Conservation (phyloP, 2,888 invertebrate genomes). For the Chironomus riparius region DNA sequence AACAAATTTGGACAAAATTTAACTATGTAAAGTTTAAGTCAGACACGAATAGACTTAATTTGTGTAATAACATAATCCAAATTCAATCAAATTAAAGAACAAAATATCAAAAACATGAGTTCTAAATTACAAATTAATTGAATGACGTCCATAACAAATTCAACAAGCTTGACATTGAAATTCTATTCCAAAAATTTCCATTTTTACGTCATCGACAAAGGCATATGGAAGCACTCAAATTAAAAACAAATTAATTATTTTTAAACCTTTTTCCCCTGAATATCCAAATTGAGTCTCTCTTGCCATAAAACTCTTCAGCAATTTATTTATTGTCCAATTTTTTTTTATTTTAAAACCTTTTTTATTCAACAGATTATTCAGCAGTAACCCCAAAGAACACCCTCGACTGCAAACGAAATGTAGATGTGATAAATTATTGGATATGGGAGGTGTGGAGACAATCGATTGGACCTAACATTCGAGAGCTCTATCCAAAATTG, state of each 20-base stretch:
- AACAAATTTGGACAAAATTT: no score
- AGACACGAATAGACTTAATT: no score
- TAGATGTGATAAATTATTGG: conserved; percentile 47
- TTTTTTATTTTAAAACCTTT: not conserved
- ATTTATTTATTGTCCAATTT: no score
- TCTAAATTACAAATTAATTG: no score
- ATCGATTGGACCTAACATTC: conserved; percentile 50
- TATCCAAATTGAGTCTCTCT: not conserved
- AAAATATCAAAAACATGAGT: no score
- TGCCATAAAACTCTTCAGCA: not conserved
- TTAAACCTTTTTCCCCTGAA: not conserved
- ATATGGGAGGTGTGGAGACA: conserved; percentile 61
- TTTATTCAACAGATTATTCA: conserved; percentile 7
- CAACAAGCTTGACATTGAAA: no score
- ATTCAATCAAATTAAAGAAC: no score
- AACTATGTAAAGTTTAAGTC: no score
- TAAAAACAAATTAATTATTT: not conserved
- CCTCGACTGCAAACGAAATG: conserved; percentile 31
- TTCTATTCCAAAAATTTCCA: no score
- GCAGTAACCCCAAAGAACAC: not conserved
- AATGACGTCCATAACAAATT: not conserved
- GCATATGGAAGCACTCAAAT: no score
- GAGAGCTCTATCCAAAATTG: conserved; percentile 46
- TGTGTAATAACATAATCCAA: no score
- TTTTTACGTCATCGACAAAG: no score